These are phyloP conservation scores for Maccullochella peelii DNA, from an alignment of 2,113 vertebrate genomes.

Conservation along the genomic window DNA sequence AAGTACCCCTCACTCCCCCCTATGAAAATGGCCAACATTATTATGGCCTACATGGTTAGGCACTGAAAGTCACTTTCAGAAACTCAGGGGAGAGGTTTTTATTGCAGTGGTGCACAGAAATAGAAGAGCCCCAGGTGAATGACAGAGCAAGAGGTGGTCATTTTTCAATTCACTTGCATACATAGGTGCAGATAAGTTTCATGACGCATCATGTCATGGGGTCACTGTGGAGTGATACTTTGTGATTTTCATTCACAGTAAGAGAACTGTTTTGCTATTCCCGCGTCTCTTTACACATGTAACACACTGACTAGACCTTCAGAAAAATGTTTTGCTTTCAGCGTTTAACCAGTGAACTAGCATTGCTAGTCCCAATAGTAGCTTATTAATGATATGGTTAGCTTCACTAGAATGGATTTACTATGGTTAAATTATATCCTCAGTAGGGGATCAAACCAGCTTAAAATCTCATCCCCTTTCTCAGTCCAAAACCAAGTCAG, in stretches of 20 bases:
- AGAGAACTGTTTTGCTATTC: neutral
- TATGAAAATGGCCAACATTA: conserved; percentile 81
- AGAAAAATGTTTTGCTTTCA: neutral
- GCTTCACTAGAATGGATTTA: neutral
- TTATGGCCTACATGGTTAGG: conserved; percentile 81
- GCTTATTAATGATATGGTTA: neutral
- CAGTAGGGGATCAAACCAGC: neutral
- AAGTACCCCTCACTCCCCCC: conserved; percentile 69
- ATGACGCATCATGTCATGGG: neutral
- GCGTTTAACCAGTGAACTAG: neutral
- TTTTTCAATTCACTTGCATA: conserved; percentile 52
- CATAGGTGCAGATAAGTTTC: conserved; percentile 48
- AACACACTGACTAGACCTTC: neutral
- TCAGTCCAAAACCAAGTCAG: neutral
- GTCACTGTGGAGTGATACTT: conserved; percentile 31
- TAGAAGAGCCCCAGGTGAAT: conserved; percentile 58
- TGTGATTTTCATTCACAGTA: conserved; percentile 36
- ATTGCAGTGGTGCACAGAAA: conserved; percentile 60
- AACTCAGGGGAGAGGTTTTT: conserved; percentile 71
- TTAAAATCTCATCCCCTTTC: neutral
- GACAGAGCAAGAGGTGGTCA: conserved; percentile 51
- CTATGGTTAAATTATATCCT: neutral
- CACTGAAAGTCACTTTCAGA: conserved; percentile 82
- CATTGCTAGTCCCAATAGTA: too few species aligned
- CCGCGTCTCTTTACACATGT: neutral